These are phyloP conservation scores for Crocuta crocuta DNA, from an alignment of 2,113 vertebrate genomes.

Conservation along the genomic window DNA sequence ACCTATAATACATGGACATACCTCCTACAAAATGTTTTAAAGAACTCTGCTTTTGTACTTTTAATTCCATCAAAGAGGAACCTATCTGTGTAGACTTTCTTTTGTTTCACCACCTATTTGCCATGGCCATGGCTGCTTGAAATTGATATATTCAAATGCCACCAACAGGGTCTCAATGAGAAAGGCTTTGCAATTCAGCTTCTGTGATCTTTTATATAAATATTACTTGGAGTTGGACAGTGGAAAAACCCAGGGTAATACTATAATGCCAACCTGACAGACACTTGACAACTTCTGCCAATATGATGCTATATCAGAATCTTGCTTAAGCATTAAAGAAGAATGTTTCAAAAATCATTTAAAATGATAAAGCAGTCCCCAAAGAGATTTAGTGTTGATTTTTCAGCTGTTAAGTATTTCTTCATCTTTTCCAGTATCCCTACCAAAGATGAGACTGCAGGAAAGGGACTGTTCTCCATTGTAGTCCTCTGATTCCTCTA, in stretches of 20 bases:
- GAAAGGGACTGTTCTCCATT: background rate
- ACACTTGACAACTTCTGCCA: slow-evolving; percentile 46
- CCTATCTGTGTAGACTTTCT: background rate
- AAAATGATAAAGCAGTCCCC: slow-evolving; percentile 19
- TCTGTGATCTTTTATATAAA: slow-evolving; percentile 49
- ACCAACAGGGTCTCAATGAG: background rate
- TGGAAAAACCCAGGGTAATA: slow-evolving; percentile 30
- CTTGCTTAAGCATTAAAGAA: slow-evolving; percentile 58
- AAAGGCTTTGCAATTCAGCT: slow-evolving; percentile 9
- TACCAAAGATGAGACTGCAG: background rate
- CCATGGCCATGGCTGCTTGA: background rate
- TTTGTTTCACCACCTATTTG: background rate
- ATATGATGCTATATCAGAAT: slow-evolving; percentile 60
- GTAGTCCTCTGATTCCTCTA: background rate
- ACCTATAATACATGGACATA: background rate
- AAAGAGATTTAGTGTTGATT: background rate
- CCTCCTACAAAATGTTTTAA: background rate
- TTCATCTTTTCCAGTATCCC: background rate
- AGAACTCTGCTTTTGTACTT: background rate
- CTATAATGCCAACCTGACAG: slow-evolving; percentile 38
- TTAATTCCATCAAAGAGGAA: background rate
- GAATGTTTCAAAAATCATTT: slow-evolving; percentile 47
- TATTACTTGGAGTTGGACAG: slow-evolving; percentile 60
- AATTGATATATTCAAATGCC: slow-evolving; percentile 18
- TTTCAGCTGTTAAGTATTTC: slow-evolving; percentile 29